A percentile compares a stretch with the other conserved stretches of the same genome.
These are phyloP conservation scores for Aelia acuminata DNA, from an alignment of 2,888 invertebrate genomes.

Conservation along the genomic window DNA sequence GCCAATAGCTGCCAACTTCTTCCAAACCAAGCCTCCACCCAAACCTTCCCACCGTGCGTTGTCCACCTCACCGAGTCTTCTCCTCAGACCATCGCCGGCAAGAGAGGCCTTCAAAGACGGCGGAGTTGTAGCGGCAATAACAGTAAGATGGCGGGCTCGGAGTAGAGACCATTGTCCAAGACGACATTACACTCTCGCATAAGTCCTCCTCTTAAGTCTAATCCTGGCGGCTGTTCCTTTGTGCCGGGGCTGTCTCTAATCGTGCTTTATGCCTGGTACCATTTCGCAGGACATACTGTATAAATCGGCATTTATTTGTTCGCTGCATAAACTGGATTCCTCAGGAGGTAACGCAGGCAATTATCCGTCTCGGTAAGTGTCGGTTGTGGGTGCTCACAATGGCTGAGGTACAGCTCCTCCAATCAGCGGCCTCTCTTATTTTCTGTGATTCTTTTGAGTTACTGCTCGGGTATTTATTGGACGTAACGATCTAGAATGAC, in stretches of 20 bases:
- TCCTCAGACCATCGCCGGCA: conserved; percentile 7
- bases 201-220: conserved; percentile 31
- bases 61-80: background rate
- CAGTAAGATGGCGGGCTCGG: conserved; percentile 45
- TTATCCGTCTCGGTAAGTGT: conserved; percentile 34
- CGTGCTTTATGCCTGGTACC: conserved; percentile 51
- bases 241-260: conserved; percentile 46
- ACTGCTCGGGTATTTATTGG: conserved; percentile 8
- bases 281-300: conserved; percentile 35
- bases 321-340: conserved; percentile 51
- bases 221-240: conserved; percentile 42
- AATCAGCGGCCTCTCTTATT: conserved; percentile 48
- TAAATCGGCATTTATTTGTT: conserved; percentile 55
- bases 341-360: conserved; percentile 41
- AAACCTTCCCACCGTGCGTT: too few relatives aligned
- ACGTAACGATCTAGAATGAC: conserved; percentile 42
- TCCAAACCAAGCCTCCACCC: too few relatives aligned
- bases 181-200: conserved; percentile 44
- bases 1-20: too few relatives aligned
- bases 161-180: conserved; percentile 43
- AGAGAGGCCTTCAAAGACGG: conserved; percentile 31
- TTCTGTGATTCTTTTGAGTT: conserved; percentile 47
- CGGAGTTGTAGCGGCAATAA: conserved; percentile 43
- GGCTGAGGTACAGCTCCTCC: conserved; percentile 45
- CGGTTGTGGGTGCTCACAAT: conserved; percentile 40